phyloP scores from a whole-genome alignment of 2,888 invertebrate genomes.

The Frankliniella intonsa region DNA sequence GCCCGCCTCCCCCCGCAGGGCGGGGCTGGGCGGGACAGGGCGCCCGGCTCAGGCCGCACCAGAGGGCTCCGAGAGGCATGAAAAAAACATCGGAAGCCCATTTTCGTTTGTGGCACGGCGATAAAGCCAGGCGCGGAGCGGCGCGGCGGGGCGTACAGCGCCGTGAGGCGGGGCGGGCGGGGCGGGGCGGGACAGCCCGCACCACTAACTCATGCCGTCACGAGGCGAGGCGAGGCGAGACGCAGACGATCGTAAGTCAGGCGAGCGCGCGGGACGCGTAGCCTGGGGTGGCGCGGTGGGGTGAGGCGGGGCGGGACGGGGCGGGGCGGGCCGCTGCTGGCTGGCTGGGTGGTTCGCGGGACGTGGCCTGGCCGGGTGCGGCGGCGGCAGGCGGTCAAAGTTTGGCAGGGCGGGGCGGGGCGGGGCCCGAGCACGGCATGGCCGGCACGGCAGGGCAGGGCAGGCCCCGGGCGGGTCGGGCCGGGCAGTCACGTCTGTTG shows the following conservation, averaged over 20 bases:
- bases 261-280: neutral
- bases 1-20: neutral
- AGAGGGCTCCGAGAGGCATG: neutral
- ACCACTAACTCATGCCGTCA: constrained; percentile 16
- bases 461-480: neutral
- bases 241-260: constrained; percentile 24
- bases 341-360: neutral
- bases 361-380: neutral
- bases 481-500: constrained; percentile 11
- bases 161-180: neutral
- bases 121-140: neutral
- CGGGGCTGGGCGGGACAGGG: no score
- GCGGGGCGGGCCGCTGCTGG: neutral
- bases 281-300: neutral
- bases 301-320: neutral
- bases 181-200: neutral
- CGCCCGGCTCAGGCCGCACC: neutral
- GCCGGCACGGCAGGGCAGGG: neutral
- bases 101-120: constrained; percentile 5
- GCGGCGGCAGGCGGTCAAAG: neutral
- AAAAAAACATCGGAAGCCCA: constrained; percentile 23
- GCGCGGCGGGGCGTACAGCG: neutral
- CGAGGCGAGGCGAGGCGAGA: neutral
- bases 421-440: neutral
- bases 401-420: neutral